Evolutionary conservation across 2,888 invertebrate species (phyloP).

Genomic region (Gortyna flavago): DNA sequence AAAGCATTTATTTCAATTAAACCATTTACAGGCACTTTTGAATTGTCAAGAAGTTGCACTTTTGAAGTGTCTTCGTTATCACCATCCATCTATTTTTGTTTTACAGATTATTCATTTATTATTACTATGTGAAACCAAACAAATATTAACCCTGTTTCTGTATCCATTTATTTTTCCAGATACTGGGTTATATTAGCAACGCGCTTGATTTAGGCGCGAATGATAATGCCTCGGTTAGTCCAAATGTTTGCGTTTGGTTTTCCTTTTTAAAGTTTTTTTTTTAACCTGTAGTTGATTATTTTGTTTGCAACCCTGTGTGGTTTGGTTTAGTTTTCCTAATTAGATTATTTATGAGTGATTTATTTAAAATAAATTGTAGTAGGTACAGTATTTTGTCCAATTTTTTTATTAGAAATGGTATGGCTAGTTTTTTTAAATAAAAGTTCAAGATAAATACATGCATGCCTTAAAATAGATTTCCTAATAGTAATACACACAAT

Average conservation of each 20-base stretch:
- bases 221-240: slow-evolving; percentile 84
- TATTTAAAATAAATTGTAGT: neutral
- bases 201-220: slow-evolving; percentile 82
- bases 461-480: slow-evolving; percentile 14
- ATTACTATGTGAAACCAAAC: neutral
- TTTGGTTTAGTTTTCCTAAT: slow-evolving; percentile 26
- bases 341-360: neutral
- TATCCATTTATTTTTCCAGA: slow-evolving; percentile 79
- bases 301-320: slow-evolving; percentile 27
- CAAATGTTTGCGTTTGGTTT: slow-evolving; percentile 68
- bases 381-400: neutral
- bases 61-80: neutral
- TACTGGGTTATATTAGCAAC: slow-evolving; percentile 85
- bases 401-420: slow-evolving; percentile 9
- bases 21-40: too few species aligned
- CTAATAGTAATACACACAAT: slow-evolving; percentile 10
- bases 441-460: slow-evolving; percentile 1
- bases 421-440: slow-evolving; percentile 1
- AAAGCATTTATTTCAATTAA: too few species aligned
- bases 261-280: slow-evolving; percentile 25
- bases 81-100: neutral
- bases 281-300: slow-evolving; percentile 17
- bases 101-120: neutral
- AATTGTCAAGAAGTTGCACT: too few species aligned
- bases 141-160: slow-evolving; percentile 36